Evolutionary conservation across 1,140 invertebrate species (phyloP).

Genomic region (Sinonovacula constricta): DNA sequence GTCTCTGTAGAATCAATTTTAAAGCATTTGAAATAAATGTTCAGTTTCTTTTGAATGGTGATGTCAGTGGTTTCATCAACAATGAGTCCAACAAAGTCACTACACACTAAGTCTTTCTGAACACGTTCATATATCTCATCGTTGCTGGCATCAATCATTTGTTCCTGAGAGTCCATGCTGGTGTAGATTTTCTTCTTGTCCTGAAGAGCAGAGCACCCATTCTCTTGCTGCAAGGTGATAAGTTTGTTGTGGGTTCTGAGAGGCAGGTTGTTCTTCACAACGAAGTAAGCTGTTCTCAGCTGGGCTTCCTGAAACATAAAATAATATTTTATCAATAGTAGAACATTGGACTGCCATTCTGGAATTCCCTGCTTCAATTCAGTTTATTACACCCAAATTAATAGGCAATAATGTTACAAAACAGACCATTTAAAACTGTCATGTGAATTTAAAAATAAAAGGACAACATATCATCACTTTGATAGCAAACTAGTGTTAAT

Average conservation of each 20-base stretch:
- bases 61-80: constrained; percentile 34
- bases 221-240: constrained; percentile 4
- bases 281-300: constrained; percentile 13
- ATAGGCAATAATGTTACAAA: not conserved
- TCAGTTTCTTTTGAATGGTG: constrained; percentile 26
- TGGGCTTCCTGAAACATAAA: constrained; percentile 17
- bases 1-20: constrained; percentile 16
- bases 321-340: not conserved
- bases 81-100: constrained; percentile 39
- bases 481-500: no score
- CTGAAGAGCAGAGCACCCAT: not conserved
- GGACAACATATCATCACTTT: no score
- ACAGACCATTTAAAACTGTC: no score
- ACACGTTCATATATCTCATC: not conserved
- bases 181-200: constrained; percentile 23
- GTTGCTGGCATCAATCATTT: constrained; percentile 15
- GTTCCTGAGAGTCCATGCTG: not conserved
- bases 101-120: not conserved
- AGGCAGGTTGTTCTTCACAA: constrained; percentile 15
- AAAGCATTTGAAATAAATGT: constrained; percentile 34
- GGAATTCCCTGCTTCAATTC: not conserved
- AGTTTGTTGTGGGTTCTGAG: constrained; percentile 8
- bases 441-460: no score
- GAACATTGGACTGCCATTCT: not conserved
- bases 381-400: not conserved